A percentile compares a stretch with the other conserved stretches of the same genome.
These are phyloP conservation scores for Platerodrilus igneus DNA, from an alignment of 2,888 invertebrate species.

Conservation along the genomic window DNA sequence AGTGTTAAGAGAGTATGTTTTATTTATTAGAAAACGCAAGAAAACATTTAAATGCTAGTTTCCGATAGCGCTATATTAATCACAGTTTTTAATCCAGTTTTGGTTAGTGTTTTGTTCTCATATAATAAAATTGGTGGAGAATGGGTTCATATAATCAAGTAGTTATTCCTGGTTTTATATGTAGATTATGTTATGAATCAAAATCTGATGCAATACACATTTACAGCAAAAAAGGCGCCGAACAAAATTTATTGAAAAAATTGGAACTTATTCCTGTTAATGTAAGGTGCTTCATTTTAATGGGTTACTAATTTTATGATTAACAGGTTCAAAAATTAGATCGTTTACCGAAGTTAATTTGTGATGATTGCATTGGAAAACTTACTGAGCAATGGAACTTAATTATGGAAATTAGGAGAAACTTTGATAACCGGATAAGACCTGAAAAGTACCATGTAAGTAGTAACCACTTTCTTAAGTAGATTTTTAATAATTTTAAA, in stretches of 20 bases:
- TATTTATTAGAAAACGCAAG: too few species aligned
- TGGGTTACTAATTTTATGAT: conserved; percentile 25
- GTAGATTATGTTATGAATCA: conserved; percentile 81
- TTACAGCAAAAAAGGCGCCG: conserved; percentile 74
- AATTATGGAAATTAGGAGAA: conserved; percentile 49
- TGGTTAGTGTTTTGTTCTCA: too few species aligned
- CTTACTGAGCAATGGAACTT: conserved; percentile 52
- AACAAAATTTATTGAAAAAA: conserved; percentile 71
- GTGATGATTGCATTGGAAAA: conserved; percentile 53
- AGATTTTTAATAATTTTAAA: too few species aligned
- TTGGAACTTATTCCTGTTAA: conserved; percentile 77
- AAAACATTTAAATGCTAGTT: too few species aligned
- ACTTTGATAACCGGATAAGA: conserved; percentile 37
- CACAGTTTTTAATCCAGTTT: too few species aligned
- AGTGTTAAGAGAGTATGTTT: too few species aligned
- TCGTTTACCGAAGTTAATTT: conserved; percentile 64
- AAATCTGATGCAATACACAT: conserved; percentile 79
- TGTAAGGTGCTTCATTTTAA: conserved; percentile 50
- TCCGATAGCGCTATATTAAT: too few species aligned
- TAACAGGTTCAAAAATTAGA: conserved; percentile 47
- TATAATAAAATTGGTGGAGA: conserved; percentile 26
- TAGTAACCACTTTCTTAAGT: conserved; percentile 10
- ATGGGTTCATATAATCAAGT: conserved; percentile 84
- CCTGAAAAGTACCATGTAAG: conserved; percentile 43
- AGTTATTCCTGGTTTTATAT: conserved; percentile 77